A percentile compares a stretch with the other conserved stretches of the same genome.
phyloP scores from a whole-genome alignment of 2,113 vertebrate species.

The Chrysemys picta region DNA sequence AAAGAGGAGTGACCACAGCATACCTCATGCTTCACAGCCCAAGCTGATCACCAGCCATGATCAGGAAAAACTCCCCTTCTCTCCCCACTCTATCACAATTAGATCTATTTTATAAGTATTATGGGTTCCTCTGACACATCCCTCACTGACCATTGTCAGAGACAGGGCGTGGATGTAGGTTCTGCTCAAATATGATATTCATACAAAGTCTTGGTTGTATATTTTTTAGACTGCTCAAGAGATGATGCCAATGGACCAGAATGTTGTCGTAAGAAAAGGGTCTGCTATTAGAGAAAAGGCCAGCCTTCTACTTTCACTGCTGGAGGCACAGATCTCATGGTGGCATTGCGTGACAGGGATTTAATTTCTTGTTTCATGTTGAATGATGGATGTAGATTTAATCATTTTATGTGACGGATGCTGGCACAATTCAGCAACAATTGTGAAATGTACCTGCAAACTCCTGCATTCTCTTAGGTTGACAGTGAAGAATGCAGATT shows the following conservation, averaged over 20 bases:
- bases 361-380: rapidly evolving
- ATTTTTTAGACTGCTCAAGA: background rate
- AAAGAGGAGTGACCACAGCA: background rate
- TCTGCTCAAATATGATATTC: background rate
- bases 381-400: background rate
- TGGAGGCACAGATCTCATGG: background rate
- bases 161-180: background rate
- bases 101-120: background rate
- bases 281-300: background rate
- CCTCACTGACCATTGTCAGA: background rate
- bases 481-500: background rate
- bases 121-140: background rate
- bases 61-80: background rate
- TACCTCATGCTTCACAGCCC: background rate
- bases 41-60: background rate
- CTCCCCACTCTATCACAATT: background rate
- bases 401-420: background rate
- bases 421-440: constrained; percentile 62
- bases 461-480: background rate
- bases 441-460: background rate
- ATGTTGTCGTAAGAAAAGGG: background rate
- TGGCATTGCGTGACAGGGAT: background rate
- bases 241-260: background rate
- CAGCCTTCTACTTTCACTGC: background rate
- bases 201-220: background rate